Evolutionary conservation across 2,888 invertebrate genomes (phyloP).

Genomic region (Mechanitis messenoides): DNA sequence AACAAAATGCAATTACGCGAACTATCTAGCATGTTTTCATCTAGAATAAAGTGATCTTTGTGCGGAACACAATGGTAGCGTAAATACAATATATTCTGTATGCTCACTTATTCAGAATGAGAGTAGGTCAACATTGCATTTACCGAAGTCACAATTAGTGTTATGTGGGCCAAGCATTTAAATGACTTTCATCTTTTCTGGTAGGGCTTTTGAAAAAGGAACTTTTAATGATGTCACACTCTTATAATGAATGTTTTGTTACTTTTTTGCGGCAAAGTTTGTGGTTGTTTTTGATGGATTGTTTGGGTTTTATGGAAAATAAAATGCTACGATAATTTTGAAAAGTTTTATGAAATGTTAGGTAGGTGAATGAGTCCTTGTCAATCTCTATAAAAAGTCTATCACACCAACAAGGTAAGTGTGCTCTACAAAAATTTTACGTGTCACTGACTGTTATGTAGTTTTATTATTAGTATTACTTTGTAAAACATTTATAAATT

Average conservation of each 20-base stretch:
- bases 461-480: too few relatives aligned
- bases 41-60: constrained; percentile 30
- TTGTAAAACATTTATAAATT: too few relatives aligned
- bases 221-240: constrained; percentile 26
- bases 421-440: too few relatives aligned
- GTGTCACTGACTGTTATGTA: too few relatives aligned
- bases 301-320: too few relatives aligned
- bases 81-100: constrained; percentile 32
- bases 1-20: constrained; percentile 23
- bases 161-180: constrained; percentile 26
- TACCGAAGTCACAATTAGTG: constrained; percentile 27
- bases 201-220: constrained; percentile 20
- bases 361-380: too few relatives aligned
- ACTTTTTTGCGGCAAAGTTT: constrained; percentile 2
- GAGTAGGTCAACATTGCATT: constrained; percentile 31
- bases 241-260: constrained; percentile 18
- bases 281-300: background rate
- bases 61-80: constrained; percentile 29
- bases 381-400: too few relatives aligned
- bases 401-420: too few relatives aligned
- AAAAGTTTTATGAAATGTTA: too few relatives aligned
- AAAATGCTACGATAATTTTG: too few relatives aligned
- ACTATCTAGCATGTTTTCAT: constrained; percentile 25
- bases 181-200: constrained; percentile 26
- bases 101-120: constrained; percentile 27